Conservation (phyloP, 2,113 vertebrate genomes). For the Pituophis catenifer region DNA sequence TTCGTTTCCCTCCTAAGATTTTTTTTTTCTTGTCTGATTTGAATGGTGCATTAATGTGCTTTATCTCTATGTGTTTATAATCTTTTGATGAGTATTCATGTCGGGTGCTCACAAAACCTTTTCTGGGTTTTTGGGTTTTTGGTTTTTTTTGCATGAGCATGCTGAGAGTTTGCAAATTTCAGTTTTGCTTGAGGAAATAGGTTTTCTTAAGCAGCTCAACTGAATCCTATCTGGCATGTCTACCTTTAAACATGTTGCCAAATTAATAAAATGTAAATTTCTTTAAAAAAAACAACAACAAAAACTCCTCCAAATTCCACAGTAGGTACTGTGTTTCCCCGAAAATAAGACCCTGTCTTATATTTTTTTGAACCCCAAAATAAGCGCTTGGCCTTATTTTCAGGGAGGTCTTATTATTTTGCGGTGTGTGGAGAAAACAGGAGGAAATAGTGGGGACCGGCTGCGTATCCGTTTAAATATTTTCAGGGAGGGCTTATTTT, state of each 20-base stretch:
- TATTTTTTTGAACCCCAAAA: too few relatives aligned
- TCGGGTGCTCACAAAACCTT: not conserved
- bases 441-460: too few relatives aligned
- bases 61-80: not conserved
- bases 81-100: not conserved
- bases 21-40: not conserved
- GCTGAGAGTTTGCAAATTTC: not conserved
- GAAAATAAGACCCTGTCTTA: too few relatives aligned
- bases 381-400: too few relatives aligned
- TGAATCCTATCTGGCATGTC: not conserved
- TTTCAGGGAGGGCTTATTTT: too few relatives aligned
- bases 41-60: not conserved
- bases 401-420: too few relatives aligned
- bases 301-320: not conserved
- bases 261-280: not conserved
- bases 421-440: too few relatives aligned
- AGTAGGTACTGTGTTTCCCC: too few relatives aligned
- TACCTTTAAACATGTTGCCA: not conserved
- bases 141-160: not conserved
- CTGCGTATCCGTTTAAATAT: too few relatives aligned
- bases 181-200: not conserved
- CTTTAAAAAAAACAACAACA: not conserved
- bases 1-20: not conserved
- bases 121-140: not conserved
- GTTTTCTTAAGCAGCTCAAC: not conserved